Evolutionary conservation across 2,113 vertebrate species (phyloP), one percentile per base, ranked within the genome.

Genomic region (Ageneiosus marmoratus): DNA sequence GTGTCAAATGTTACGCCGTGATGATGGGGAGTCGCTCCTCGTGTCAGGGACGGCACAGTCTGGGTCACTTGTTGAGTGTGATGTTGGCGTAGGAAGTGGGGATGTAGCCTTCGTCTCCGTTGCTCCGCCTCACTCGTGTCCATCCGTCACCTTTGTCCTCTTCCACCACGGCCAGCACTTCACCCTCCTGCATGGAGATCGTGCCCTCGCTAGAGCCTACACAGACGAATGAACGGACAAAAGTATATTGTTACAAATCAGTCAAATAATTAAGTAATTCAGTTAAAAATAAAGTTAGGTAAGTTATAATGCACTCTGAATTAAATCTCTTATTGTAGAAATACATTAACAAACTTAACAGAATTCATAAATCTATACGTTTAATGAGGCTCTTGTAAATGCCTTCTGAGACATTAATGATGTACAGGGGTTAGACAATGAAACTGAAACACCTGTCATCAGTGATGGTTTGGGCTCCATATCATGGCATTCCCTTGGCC

Each of bases 71-170:
- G 87, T 91, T 94, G 63, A 95, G 90, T 1, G 79, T 86, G 89
- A 96, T 93, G 20, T 90, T 93, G 88, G 96, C 95, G 62, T 97
- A 97, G 80, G 96, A 97, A 15, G 96, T 96, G 58, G 96, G 96
- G 73, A 97, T 96, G 34, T 97, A 97, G 84, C 96, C 96, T 85
- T 97, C 96, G 0, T 94, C 95, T 0, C 95, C 95, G 58, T 96
- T 95, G 90, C 82, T 93, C 85, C 95, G 88, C 16, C 95, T 91
- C 41, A 97, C 96, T 0, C 96, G 93, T 4, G 96, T 97, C 96
- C 96, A 97, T 41, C 96, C 96, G 0, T 97, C 96, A 0, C 96
- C 96, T 80, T 97, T 97, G 89, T 97, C 96, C 77, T 96, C 95
- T 86, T 97, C 96, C 77, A 97, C 95, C 77, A 97, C 91, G 10